These are phyloP conservation scores for Apostichopus californicus DNA, from an alignment of 35 echinoderm and acorn worm genomes.

Conservation along the genomic window DNA sequence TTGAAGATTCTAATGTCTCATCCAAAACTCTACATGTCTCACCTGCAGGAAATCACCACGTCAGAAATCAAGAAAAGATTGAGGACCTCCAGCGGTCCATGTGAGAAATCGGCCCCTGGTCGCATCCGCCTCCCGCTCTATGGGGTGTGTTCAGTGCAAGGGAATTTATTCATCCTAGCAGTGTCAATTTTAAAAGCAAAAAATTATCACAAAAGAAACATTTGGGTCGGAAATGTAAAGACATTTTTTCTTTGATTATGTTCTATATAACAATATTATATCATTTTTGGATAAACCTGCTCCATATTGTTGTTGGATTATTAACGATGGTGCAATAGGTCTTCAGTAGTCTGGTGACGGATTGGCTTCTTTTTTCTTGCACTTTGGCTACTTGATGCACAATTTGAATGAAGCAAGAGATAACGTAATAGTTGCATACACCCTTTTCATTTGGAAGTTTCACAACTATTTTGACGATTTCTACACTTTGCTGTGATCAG, in stretches of 20 bases:
- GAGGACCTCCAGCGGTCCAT: neutral
- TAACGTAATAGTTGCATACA: too few relatives aligned
- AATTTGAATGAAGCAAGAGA: neutral
- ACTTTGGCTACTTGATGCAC: neutral
- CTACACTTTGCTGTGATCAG: too few relatives aligned
- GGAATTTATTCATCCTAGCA: neutral
- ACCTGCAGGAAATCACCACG: slow-evolving; percentile 28
- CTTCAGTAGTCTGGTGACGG: too few relatives aligned
- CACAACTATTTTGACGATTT: too few relatives aligned
- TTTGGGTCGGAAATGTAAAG: too few relatives aligned
- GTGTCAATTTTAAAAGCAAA: too few relatives aligned
- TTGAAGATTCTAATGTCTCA: too few relatives aligned
- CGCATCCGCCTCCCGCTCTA: neutral
- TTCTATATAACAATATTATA: too few relatives aligned
- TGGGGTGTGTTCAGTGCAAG: neutral
- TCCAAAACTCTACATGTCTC: neutral
- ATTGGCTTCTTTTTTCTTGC: neutral
- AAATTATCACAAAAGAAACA: too few relatives aligned
- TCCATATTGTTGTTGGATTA: neutral
- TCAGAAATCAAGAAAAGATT: slow-evolving; percentile 29
- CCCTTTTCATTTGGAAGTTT: too few relatives aligned
- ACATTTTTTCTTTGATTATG: too few relatives aligned
- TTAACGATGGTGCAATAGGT: neutral
- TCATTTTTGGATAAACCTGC: neutral
- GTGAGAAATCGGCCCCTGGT: neutral